Percentiles rank a stretch among this genome's conserved stretches.
These are phyloP conservation scores for Lapara coniferarum DNA, from an alignment of 2,888 invertebrate genomes.

Conservation along the genomic window DNA sequence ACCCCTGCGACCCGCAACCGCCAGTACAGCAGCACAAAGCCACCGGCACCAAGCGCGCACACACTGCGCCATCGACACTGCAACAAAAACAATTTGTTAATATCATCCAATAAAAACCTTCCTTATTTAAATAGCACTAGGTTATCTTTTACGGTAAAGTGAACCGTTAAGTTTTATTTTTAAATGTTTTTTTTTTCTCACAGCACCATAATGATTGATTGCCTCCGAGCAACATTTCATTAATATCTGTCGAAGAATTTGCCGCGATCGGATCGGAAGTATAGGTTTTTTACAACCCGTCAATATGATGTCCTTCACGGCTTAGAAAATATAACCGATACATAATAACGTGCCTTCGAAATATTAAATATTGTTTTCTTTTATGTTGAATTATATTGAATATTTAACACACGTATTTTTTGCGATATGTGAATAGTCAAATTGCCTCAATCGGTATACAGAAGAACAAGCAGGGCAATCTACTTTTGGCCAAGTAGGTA, in stretches of 20 bases:
- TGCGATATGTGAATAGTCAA: too few species aligned
- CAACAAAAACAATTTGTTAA: constrained; percentile 63
- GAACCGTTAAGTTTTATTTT: constrained; percentile 58
- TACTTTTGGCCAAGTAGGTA: too few species aligned
- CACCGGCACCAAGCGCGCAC: constrained; percentile 86
- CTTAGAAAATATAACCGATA: constrained; percentile 20
- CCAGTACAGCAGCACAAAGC: constrained; percentile 88
- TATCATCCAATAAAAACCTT: not conserved
- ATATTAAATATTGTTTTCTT: not conserved
- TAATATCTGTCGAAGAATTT: constrained; percentile 77
- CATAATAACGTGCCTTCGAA: not conserved
- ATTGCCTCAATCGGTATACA: too few species aligned
- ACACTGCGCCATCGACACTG: constrained; percentile 89
- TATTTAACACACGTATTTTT: not conserved
- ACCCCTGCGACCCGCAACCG: constrained; percentile 90
- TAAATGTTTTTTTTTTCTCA: constrained; percentile 51
- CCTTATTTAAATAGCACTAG: constrained; percentile 36
- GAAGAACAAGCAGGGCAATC: too few species aligned
- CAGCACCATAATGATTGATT: constrained; percentile 72
- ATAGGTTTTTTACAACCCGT: constrained; percentile 53
- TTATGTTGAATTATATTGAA: too few species aligned
- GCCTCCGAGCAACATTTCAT: constrained; percentile 71
- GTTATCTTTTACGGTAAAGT: constrained; percentile 48
- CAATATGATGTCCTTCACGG: constrained; percentile 29
- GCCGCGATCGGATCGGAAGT: constrained; percentile 61